A percentile compares a stretch with the other conserved stretches of the same genome.
Evolutionary conservation across 2,888 invertebrate genomes (phyloP).

Genomic region (Sesamia inferens): DNA sequence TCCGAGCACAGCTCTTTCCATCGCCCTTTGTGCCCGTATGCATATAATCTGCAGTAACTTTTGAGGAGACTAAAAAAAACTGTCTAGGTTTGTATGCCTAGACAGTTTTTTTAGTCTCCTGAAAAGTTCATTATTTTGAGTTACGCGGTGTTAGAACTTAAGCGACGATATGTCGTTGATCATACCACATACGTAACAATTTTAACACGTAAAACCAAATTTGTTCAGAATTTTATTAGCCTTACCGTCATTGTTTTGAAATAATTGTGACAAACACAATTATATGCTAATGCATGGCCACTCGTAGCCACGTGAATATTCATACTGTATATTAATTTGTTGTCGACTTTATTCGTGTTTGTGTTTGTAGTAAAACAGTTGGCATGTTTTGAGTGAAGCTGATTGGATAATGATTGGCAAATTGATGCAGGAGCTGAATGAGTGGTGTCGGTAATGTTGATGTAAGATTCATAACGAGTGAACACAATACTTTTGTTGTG

Average conservation of each 20-base stretch:
- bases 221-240: slow-evolving; percentile 28
- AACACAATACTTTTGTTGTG: background rate
- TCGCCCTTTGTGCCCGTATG: too few species aligned
- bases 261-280: slow-evolving; percentile 66
- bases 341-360: slow-evolving; percentile 23
- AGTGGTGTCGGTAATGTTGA: background rate
- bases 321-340: slow-evolving; percentile 64
- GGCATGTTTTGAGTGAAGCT: background rate
- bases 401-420: background rate
- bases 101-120: too few species aligned
- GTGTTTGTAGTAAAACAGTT: slow-evolving; percentile 9
- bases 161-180: too few species aligned
- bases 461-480: background rate
- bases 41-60: too few species aligned
- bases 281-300: slow-evolving; percentile 65
- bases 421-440: background rate
- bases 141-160: too few species aligned
- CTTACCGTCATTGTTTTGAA: slow-evolving; percentile 54
- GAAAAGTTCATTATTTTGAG: too few species aligned
- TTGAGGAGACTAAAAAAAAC: too few species aligned
- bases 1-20: too few species aligned
- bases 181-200: background rate
- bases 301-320: slow-evolving; percentile 61
- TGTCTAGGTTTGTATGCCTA: too few species aligned
- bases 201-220: background rate